phyloP scores from a whole-genome alignment of 1,140 invertebrate genomes.

The Pararge aegeria region DNA sequence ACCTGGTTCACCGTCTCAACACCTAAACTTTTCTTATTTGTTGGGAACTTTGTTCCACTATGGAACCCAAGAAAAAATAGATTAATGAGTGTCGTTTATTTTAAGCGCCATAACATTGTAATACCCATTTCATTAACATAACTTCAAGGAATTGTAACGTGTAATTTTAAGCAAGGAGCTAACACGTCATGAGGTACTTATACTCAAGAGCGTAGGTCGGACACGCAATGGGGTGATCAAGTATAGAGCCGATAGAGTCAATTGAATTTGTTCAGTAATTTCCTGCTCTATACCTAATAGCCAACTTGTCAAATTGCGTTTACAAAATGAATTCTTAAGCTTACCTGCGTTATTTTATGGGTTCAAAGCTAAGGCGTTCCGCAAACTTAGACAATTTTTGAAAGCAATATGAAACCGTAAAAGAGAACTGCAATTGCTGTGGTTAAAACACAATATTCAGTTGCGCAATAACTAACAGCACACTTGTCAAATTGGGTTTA shows the following conservation, averaged over 20 bases:
- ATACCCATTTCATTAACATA: background rate
- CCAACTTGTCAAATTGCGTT: constrained; percentile 4
- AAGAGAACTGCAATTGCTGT: too few relatives aligned
- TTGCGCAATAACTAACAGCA: too few relatives aligned
- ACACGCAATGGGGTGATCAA: constrained; percentile 6
- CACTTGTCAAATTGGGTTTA: too few relatives aligned
- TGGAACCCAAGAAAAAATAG: too few relatives aligned
- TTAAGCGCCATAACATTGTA: background rate
- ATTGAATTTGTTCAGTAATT: constrained; percentile 8
- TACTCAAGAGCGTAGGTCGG: background rate
- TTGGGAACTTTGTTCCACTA: too few relatives aligned
- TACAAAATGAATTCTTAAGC: background rate
- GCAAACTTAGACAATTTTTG: too few relatives aligned
- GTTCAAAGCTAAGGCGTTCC: background rate
- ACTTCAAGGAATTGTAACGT: background rate
- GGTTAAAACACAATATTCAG: too few relatives aligned
- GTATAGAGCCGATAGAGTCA: background rate
- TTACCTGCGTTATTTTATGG: background rate
- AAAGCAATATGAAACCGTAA: too few relatives aligned
- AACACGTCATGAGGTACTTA: background rate
- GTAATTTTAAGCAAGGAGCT: constrained; percentile 6
- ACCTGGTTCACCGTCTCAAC: too few relatives aligned
- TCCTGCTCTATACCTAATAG: constrained; percentile 4
- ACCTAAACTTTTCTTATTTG: too few relatives aligned
- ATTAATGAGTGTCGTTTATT: background rate